Base-by-base conservation (phyloP, 2,888 invertebrate genomes). In the Nemotelus nigrinus region DNA sequence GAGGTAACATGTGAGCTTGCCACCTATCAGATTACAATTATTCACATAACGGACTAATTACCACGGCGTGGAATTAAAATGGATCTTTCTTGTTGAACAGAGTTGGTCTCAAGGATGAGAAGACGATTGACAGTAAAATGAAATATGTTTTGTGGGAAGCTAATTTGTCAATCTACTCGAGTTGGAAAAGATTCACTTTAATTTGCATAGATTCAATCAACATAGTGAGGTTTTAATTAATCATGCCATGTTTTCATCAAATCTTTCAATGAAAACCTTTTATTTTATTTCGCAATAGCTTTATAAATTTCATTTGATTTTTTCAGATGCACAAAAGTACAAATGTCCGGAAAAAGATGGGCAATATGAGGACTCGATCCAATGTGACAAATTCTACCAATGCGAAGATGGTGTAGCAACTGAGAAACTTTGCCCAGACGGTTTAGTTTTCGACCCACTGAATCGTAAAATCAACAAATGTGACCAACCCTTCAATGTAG, bases 401-500 rank as follows among this genome's bases (percentile, higher is more conserved):
- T 96, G 96, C 85, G 85, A 85, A 0, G 94, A 95, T 80, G 94
- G 94, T 3, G 87, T 89, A 0, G 90, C 93, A 50, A 92, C 88
- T 80, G 91, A 92, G 82, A 94, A 94, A 86, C 87, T 94, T 3
- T 96, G 96, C 83, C 93, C 95, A 3, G 96, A 96, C 85, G 96
- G 96, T 79, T 89, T 96, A 55, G 95, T 96, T 71, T 96, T 96
- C 87, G 96, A 96, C 89, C 93, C 92, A 0, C 88, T 91, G 81
- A 95, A 93, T 86, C 92, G 95, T 83, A 95, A 95, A 88, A 90
- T 93, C 85, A 96, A 96, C 89, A 96, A 96, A 85, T 96, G 96
- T 85, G 96, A 96, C 88, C 95, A 96, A 85, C 94, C 95, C 84
- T 96, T 96, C 91, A 96, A 95, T 84, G 95, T 95, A 41, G 96